phyloP scores from a whole-genome alignment of 2,888 invertebrate species.

The Invenusta paracnida region DNA sequence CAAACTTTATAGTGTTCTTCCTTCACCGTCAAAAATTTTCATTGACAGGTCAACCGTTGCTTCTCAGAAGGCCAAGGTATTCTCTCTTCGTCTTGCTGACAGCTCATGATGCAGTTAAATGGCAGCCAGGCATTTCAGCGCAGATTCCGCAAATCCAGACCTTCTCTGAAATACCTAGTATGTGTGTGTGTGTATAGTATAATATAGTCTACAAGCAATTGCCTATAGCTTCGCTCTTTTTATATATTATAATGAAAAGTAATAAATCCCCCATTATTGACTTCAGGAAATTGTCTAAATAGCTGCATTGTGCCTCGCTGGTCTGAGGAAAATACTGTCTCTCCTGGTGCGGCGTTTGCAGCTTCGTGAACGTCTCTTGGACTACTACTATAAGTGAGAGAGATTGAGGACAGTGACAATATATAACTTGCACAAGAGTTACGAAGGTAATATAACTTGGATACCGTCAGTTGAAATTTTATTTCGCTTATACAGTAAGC shows the following conservation, averaged over 20 bases:
- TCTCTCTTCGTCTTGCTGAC: slow-evolving; percentile 16
- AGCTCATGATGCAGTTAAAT: slow-evolving; percentile 16
- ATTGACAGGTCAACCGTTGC: slow-evolving; percentile 20
- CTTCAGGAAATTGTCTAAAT: slow-evolving; percentile 26
- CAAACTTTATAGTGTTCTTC: too few species aligned
- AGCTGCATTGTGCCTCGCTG: neutral
- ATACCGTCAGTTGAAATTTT: too few species aligned
- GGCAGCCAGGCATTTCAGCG: too few species aligned
- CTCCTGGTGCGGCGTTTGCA: neutral
- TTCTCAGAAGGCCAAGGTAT: neutral
- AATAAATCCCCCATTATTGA: slow-evolving; percentile 26
- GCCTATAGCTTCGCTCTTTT: too few species aligned
- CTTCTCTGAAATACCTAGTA: too few species aligned
- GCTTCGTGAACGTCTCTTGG: too few species aligned
- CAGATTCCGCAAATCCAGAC: too few species aligned
- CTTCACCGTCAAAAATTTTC: slow-evolving; percentile 22
- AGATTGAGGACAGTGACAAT: slow-evolving; percentile 7
- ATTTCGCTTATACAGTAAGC: too few species aligned
- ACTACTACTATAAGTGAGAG: neutral
- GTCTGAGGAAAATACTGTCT: neutral
- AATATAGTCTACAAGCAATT: too few species aligned
- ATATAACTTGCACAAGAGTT: too few species aligned
- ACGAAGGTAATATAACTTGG: too few species aligned
- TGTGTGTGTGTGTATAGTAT: too few species aligned
- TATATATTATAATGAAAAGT: slow-evolving; percentile 29